Conservation (phyloP, 1,140 invertebrate genomes). For the Orchestia grillus region DNA sequence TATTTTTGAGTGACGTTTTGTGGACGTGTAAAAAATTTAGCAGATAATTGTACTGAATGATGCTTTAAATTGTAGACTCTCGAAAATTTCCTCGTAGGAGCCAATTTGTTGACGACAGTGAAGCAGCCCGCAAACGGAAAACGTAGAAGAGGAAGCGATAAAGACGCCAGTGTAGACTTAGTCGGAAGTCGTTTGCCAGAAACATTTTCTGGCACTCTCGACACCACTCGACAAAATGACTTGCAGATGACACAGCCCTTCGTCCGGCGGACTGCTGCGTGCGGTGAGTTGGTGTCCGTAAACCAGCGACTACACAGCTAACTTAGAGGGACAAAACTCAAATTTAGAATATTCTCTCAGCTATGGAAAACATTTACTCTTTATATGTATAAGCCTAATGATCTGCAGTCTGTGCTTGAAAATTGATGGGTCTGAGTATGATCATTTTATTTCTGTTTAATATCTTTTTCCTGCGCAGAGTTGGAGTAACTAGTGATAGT, state of each 20-base stretch:
- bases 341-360: neutral
- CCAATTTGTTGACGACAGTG: neutral
- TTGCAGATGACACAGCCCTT: neutral
- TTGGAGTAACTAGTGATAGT: too few relatives aligned
- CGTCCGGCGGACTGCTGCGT: neutral
- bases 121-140: neutral
- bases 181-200: neutral
- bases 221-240: neutral
- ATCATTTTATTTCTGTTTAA: too few relatives aligned
- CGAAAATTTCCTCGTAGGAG: neutral
- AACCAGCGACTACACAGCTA: neutral
- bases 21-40: neutral
- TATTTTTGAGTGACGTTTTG: neutral
- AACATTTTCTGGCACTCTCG: neutral
- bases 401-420: too few relatives aligned
- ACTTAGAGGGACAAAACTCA: neutral
- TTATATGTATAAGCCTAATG: too few relatives aligned
- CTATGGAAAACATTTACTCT: too few relatives aligned
- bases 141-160: neutral
- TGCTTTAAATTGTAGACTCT: too few relatives aligned
- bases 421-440: too few relatives aligned
- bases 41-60: neutral
- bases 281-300: neutral
- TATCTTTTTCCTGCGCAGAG: too few relatives aligned
- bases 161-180: neutral